Base-by-base conservation (phyloP, 1,140 invertebrate genomes). In the Drosophila nasuta region DNA sequence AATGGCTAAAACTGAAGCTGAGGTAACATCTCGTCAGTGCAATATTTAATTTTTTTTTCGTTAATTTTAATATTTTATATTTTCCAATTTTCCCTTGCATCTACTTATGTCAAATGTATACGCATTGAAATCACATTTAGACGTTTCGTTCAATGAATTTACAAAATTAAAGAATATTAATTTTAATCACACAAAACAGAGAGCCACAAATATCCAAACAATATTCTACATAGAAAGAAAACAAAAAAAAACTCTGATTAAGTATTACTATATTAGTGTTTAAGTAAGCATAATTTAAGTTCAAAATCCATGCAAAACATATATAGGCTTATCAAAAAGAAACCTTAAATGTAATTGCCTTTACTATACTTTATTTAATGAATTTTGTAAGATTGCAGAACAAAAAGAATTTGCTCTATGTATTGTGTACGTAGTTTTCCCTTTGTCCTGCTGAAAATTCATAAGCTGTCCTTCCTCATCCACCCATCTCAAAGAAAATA, bases 181-280 rank as follows among this genome's bases (percentile, higher is more conserved):
- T 62, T 54, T 46, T 51, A 77, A 48, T 6, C 57, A 73, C 60
- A 64, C 57, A 70, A 45, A 25, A 35, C 52, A 69, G 52, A 65
- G 75, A 54, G 56, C 63, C 64, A 33, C 56, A 66, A 75, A 60
- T 68, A 79, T 68, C 62, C 52, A 59, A 58, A 74, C 65, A 62
- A 62, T 72, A 67, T 71, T 38, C 46, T 63, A 46, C 33, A 33
- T 48, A 66, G 41, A 43, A 74, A 62, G 41, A 43, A 74, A 62
- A 35, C 15, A 56, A 73, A 77, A 48, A 48, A 71, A 71, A 76
- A 85, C 79, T 89, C 81, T 89, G 81, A 79, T 89, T 89, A 89
- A 90, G 85, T 89, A 89, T 89, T 89, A 89, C 78, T 25, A 25
- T 25, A 70, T 89, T 89, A 88, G 85, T 65, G 51, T 77, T 81